Base-by-base conservation (phyloP, 1,140 invertebrate genomes). In the Spodoptera frugiperda region DNA sequence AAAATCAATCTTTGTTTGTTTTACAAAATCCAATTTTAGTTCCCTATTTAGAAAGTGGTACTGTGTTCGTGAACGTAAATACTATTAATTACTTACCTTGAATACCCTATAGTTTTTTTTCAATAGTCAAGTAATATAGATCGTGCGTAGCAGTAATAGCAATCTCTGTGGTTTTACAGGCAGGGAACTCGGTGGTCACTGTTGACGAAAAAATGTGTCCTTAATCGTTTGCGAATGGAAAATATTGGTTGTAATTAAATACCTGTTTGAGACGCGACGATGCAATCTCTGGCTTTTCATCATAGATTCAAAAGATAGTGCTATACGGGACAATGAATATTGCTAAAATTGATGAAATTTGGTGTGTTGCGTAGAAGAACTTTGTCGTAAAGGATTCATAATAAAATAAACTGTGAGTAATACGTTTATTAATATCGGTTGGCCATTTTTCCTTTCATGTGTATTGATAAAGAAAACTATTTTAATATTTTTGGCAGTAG, bases 261-360 rank as follows among this genome's bases (percentile, higher is more conserved):
- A n/a, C 71, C 67, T 51, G 59, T 48, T 51, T 68, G 59, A 75
- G 44, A 46, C 59, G 59, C 78, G 74, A 82, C 72, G 71, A 80
- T 84, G 85, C 78, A 76, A 80, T 77, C 72, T n/a, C 54, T 80
- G 46, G 55, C 49, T 63, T 85, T 81, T 70, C 77, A 83, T 84
- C 83, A 87, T 39, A 76, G 76, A 81, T 83, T 83, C 68, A 82
- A 80, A 81, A 84, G 82, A 80, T 79, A 81, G 78, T 57, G 71
- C 44, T 72, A 61, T 63, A 54, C 71, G 75, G 68, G 72, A 84
- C 78, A 75, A 82, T 86, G 84, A 78, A 48, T 81, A 79, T 78
- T 74, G 76, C 44, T 76, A 79, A 44, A 79, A 63, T 77, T 63
- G 57, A 76, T 73, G 71, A 63, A 51, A 80, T 82, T 63, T 80